Base-by-base conservation (phyloP, 2,113 vertebrate genomes). In the human (Homo sapiens) region DNA sequence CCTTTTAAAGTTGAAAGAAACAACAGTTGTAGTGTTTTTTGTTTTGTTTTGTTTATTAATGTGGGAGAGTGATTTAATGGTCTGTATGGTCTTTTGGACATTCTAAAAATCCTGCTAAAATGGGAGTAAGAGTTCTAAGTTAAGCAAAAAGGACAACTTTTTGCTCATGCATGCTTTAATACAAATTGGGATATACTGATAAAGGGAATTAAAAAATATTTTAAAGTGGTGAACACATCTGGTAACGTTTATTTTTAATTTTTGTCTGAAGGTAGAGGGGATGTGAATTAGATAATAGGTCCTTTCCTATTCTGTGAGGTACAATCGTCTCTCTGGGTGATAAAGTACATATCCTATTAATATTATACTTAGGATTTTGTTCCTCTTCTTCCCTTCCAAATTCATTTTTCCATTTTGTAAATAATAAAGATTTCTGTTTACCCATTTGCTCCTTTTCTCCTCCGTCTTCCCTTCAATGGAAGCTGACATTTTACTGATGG, bases 401-500 rank as follows among this genome's bases (percentile, higher is more conserved):
- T 94, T 93, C 84, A 89, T 93, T 95, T 96, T 95, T 87, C 83
- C 40, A 85, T 89, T 94, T 97, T 93, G 89, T 93, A 95, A 97
- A 96, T 95, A 94, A 85, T 90, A 84, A 93, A 80, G 88, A 85
- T 91, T 95, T 94, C 76, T 81, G 66, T 95, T 90, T 64, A 85
- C 73, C 45, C 52, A 70, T 96, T 96, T 92, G 80, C 95, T 90
- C 61, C 35, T 35, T 85, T 97, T 96, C 66, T 95, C 45, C 27
- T 95, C 93, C 10, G 48, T 81, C 78, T 91, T 93, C 83, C 70
- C 90, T 87, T 96, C 79, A 48, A 0, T 43, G 48, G 79, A 76
- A 97, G 85, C 94, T 95, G 73, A 94, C 82, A 72, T 97, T 89
- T 97, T 95, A 88, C 70, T 96, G 90, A 96, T 90, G 95, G 90